These are phyloP conservation scores for Drosophila borealis DNA, from an alignment of 2,888 invertebrate genomes.

Conservation along the genomic window DNA sequence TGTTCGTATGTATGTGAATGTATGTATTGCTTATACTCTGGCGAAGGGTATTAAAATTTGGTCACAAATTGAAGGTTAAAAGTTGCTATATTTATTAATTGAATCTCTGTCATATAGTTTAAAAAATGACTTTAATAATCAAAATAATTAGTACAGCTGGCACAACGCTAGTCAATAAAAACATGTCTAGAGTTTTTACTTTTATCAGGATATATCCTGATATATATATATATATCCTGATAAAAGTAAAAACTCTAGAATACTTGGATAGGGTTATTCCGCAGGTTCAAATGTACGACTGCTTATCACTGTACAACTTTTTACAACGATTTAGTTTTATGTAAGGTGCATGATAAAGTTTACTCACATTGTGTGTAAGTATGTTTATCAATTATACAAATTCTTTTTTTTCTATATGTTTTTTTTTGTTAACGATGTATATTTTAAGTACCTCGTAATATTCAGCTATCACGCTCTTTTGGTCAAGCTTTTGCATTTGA, in stretches of 20 bases:
- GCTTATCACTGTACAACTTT: neutral
- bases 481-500: constrained; percentile 30
- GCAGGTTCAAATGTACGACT: too few relatives aligned
- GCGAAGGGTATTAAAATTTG: too few relatives aligned
- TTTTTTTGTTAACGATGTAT: neutral
- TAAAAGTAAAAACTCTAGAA: too few relatives aligned
- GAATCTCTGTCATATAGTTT: too few relatives aligned
- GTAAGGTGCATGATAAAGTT: neutral
- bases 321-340: neutral
- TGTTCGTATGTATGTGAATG: too few relatives aligned
- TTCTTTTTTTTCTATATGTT: neutral
- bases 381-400: constrained; percentile 7
- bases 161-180: neutral
- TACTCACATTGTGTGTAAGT: neutral
- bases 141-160: neutral
- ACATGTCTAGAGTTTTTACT: neutral
- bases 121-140: neutral
- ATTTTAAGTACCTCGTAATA: constrained; percentile 2
- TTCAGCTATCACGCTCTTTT: neutral
- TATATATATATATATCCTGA: too few relatives aligned
- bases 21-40: too few relatives aligned
- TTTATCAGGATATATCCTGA: too few relatives aligned
- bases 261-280: too few relatives aligned
- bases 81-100: too few relatives aligned
- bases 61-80: too few relatives aligned